Percentiles rank a stretch among this genome's conserved stretches.
phyloP scores from a whole-genome alignment of 2,113 vertebrate species.

The Pitta sordida region DNA sequence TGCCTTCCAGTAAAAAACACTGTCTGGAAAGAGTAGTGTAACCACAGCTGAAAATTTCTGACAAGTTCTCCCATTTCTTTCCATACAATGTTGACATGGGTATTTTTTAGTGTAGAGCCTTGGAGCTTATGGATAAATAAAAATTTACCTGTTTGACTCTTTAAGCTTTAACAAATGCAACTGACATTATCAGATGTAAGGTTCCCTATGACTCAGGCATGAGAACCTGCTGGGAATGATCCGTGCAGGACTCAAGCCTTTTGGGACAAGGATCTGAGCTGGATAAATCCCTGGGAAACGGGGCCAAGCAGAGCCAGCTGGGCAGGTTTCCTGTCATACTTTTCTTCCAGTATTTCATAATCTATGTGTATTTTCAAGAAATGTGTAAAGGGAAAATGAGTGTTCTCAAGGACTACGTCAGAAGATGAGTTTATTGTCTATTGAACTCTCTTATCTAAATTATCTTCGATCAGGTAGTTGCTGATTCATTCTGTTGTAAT shows the following conservation, averaged over 20 bases:
- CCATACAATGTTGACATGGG: fast-evolving
- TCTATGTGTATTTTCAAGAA: neutral
- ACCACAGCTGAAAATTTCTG: neutral
- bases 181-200: neutral
- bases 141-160: neutral
- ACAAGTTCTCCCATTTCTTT: neutral
- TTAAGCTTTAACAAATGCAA: neutral
- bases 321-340: neutral
- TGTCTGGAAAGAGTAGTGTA: neutral
- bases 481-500: neutral
- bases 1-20: neutral
- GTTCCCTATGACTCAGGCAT: neutral
- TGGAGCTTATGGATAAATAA: neutral
- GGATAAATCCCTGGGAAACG: neutral
- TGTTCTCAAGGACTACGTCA: neutral
- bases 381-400: fast-evolving
- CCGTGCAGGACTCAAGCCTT: neutral
- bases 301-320: neutral
- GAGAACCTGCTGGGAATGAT: neutral
- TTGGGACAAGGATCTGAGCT: neutral
- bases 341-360: neutral
- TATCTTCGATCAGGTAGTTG: neutral
- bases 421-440: neutral
- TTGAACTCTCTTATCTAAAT: neutral
- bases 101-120: neutral